These are phyloP conservation scores for Mesocentrotus franciscanus DNA, from an alignment of 53 echinoderm and acorn worm species.

Conservation along the genomic window DNA sequence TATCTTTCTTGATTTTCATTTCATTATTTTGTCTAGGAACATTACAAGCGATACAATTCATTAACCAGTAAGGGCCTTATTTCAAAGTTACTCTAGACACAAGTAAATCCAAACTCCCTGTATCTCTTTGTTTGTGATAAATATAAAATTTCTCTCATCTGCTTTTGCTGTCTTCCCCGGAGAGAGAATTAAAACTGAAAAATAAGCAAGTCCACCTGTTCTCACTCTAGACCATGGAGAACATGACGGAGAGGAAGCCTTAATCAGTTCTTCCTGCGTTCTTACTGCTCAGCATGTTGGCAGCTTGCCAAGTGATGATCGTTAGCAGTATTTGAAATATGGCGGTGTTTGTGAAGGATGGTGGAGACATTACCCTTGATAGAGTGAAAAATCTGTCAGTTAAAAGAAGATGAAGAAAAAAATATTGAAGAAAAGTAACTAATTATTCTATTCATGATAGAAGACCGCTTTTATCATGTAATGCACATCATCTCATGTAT, in stretches of 20 bases:
- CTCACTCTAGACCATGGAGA: conserved; percentile 27
- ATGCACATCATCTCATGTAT: background rate
- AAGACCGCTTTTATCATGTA: no score
- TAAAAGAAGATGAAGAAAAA: background rate
- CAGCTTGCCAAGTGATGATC: conserved; percentile 47
- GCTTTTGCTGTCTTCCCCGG: background rate
- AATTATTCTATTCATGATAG: background rate
- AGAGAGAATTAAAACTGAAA: conserved; percentile 20
- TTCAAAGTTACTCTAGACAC: background rate
- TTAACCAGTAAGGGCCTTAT: background rate
- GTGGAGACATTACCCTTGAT: background rate
- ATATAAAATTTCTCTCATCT: conserved; percentile 42
- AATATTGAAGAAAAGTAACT: background rate
- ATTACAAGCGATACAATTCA: no score
- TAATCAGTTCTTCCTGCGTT: conserved; percentile 44
- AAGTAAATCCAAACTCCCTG: background rate
- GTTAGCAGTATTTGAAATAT: background rate
- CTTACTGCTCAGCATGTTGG: background rate
- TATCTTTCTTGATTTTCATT: no score
- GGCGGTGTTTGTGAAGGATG: conserved; percentile 21
- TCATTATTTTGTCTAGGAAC: no score
- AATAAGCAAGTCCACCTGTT: conserved; percentile 29
- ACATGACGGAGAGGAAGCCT: conserved; percentile 8
- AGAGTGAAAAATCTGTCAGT: background rate
- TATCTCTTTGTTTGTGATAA: background rate